Percentiles rank a stretch among this genome's conserved stretches.
Evolutionary conservation across 2,113 vertebrate genomes (phyloP).

Genomic region (Donacobius atricapilla): DNA sequence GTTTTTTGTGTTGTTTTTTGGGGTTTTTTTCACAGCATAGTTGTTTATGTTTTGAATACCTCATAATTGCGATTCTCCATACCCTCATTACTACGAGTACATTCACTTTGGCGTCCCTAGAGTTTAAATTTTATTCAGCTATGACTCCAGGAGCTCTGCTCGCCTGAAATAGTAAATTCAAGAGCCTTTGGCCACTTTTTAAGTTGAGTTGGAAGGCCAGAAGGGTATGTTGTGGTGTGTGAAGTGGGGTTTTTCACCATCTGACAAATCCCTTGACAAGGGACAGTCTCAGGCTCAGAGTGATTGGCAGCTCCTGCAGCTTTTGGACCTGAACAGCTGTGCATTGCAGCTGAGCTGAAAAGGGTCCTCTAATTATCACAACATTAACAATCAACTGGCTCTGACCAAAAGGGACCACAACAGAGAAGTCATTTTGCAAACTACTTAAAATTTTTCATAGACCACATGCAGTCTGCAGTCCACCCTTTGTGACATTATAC

Average conservation of each 20-base stretch:
- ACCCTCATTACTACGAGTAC: background rate
- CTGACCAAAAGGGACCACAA: conserved; percentile 16
- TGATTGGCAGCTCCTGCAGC: conserved; percentile 33
- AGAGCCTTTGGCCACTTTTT: background rate
- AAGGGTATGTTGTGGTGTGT: background rate
- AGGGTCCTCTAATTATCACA: conserved; percentile 17
- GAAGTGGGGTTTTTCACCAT: background rate
- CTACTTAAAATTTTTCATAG: conserved; percentile 27
- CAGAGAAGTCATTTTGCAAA: background rate
- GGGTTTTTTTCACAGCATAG: background rate
- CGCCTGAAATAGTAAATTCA: background rate
- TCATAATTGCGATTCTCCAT: background rate
- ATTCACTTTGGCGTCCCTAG: background rate
- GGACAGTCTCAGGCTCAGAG: background rate
- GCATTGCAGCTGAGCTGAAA: conserved; percentile 26
- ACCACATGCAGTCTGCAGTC: background rate
- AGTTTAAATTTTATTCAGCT: background rate
- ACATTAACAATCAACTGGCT: conserved; percentile 3
- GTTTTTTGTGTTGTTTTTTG: background rate
- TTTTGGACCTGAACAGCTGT: conserved; percentile 29
- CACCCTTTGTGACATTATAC: background rate
- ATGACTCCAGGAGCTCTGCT: background rate
- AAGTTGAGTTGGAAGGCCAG: background rate
- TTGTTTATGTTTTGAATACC: background rate
- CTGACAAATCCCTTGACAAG: conserved; percentile 16